Evolutionary conservation across 2,113 vertebrate genomes (phyloP).

Genomic region (Apeltes quadracus): DNA sequence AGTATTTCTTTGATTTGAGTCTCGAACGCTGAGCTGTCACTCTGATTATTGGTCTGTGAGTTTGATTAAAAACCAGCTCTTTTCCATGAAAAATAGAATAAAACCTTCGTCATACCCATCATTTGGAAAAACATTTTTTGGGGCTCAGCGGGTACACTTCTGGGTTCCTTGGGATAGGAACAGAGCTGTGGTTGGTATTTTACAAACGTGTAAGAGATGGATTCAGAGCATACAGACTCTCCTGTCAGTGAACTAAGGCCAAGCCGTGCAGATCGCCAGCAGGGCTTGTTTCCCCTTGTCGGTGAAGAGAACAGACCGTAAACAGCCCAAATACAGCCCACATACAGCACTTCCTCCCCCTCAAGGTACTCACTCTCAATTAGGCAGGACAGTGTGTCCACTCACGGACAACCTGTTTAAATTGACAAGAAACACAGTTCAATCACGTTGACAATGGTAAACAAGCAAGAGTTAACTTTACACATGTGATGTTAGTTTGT

Average conservation of each 20-base stretch:
- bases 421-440: conserved; percentile 36
- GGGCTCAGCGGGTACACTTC: conserved; percentile 43
- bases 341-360: conserved; percentile 72
- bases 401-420: conserved; percentile 16
- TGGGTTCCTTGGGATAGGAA: conserved; percentile 47
- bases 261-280: conserved; percentile 60
- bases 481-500: conserved; percentile 3
- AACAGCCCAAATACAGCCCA: conserved; percentile 73
- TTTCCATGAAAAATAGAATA: conserved; percentile 15
- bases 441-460: conserved; percentile 17
- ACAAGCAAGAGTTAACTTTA: conserved; percentile 28
- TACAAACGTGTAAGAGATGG: conserved; percentile 59
- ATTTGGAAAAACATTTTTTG: conserved; percentile 44
- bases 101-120: conserved; percentile 22
- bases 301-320: conserved; percentile 65
- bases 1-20: neutral
- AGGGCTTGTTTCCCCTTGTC: conserved; percentile 72
- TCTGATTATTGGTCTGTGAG: neutral
- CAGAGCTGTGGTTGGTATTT: conserved; percentile 60
- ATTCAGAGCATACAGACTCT: conserved; percentile 49
- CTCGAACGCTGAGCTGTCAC: neutral
- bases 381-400: conserved; percentile 28
- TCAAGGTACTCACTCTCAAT: conserved; percentile 63
- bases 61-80: neutral
- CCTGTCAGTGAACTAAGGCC: conserved; percentile 63